Conservation (phyloP, 2,797 vertebrate species). For the Argentina silus region DNA sequence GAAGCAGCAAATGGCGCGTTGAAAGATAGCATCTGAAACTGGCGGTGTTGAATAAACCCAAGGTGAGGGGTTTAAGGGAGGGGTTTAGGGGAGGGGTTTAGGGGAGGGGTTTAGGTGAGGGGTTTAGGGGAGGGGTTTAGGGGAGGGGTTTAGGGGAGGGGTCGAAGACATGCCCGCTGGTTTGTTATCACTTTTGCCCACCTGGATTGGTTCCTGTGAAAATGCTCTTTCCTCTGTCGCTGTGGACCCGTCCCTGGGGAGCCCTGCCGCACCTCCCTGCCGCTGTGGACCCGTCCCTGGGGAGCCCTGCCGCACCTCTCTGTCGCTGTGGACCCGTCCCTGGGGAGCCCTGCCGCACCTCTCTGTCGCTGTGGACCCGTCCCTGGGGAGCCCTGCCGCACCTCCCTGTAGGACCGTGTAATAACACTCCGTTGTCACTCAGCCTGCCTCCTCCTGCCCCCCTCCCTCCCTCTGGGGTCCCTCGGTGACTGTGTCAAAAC, state of each 20-base stretch:
- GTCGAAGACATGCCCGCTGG: conserved; percentile 38
- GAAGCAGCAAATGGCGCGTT: conserved; percentile 31
- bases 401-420: conserved; percentile 31
- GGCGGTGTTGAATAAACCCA: not conserved
- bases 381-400: no score
- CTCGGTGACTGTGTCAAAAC: conserved; percentile 36
- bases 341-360: no score
- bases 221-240: conserved; percentile 35
- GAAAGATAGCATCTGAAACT: not conserved
- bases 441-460: conserved; percentile 48
- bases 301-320: no score
- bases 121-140: no score
- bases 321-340: no score
- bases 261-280: no score
- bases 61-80: no score
- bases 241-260: conserved; percentile 26
- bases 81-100: no score
- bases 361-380: no score
- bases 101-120: no score
- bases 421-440: conserved; percentile 54
- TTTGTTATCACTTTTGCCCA: conserved; percentile 57
- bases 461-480: conserved; percentile 46
- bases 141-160: no score
- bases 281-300: no score
- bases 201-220: conserved; percentile 46